Evolutionary conservation across 37 sponge, comb jelly and placozoan species (phyloP).

Genomic region (Chondrosia reniformis): DNA sequence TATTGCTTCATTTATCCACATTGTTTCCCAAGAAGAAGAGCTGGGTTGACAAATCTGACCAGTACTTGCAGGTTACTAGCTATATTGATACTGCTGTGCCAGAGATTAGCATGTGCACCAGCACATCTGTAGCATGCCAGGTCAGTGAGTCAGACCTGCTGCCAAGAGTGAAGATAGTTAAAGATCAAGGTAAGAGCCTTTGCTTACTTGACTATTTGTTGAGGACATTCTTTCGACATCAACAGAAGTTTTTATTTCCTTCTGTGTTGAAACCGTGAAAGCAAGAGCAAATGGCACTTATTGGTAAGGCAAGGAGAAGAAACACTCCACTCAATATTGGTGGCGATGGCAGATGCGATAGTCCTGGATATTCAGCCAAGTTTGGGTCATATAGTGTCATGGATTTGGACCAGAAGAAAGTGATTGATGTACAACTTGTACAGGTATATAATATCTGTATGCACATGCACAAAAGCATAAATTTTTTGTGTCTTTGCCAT

Average conservation of each 20-base stretch:
- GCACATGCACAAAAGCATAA: not conserved
- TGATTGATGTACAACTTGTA: conserved; percentile 51
- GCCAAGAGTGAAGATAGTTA: no score
- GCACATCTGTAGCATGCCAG: no score
- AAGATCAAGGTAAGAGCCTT: no score
- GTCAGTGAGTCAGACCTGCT: no score
- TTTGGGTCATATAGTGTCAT: conserved; percentile 54
- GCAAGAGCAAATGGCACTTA: conserved; percentile 1
- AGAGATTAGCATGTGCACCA: no score
- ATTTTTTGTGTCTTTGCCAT: no score
- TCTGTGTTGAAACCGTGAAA: conserved; percentile 29
- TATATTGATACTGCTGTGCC: no score
- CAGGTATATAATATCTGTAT: conserved; percentile 30
- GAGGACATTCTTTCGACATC: conserved; percentile 53
- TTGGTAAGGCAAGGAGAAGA: conserved; percentile 14
- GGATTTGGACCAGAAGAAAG: conserved; percentile 28
- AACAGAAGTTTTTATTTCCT: conserved; percentile 31
- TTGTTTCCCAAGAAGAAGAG: no score
- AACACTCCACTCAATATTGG: conserved; percentile 11
- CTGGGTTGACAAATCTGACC: no score
- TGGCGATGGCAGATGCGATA: conserved; percentile 65
- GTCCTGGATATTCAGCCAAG: conserved; percentile 62
- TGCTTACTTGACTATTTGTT: no score
- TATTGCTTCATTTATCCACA: no score
- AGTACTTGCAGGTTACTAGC: no score